phyloP scores from a whole-genome alignment of 2,797 vertebrate species.

The Phylloscopus collybita region DNA sequence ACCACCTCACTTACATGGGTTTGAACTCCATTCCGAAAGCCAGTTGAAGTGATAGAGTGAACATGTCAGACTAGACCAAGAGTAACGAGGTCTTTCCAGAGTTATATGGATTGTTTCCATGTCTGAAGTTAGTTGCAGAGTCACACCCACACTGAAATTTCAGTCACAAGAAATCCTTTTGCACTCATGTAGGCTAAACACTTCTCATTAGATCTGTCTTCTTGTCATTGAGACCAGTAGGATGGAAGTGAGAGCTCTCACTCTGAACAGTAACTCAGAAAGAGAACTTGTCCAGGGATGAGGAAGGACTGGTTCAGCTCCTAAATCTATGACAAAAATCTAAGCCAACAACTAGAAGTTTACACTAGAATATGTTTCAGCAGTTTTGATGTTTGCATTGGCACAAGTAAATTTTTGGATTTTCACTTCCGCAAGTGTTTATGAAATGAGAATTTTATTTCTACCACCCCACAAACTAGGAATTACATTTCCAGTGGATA shows the following conservation, averaged over 20 bases:
- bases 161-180: neutral
- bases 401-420: neutral
- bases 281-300: neutral
- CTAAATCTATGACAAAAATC: neutral
- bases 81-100: neutral
- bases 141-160: neutral
- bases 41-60: neutral
- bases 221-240: neutral
- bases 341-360: neutral
- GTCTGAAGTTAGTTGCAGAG: neutral
- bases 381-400: neutral
- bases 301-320: neutral
- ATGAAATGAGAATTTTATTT: neutral
- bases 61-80: neutral
- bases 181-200: neutral
- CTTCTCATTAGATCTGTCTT: neutral
- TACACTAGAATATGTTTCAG: neutral
- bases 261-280: neutral
- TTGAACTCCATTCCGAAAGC: neutral
- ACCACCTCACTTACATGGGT: neutral
- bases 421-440: neutral
- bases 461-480: neutral
- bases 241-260: neutral
- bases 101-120: neutral
- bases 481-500: neutral